phyloP scores from a whole-genome alignment of 2,113 vertebrate genomes.

The Junco hyemalis region DNA sequence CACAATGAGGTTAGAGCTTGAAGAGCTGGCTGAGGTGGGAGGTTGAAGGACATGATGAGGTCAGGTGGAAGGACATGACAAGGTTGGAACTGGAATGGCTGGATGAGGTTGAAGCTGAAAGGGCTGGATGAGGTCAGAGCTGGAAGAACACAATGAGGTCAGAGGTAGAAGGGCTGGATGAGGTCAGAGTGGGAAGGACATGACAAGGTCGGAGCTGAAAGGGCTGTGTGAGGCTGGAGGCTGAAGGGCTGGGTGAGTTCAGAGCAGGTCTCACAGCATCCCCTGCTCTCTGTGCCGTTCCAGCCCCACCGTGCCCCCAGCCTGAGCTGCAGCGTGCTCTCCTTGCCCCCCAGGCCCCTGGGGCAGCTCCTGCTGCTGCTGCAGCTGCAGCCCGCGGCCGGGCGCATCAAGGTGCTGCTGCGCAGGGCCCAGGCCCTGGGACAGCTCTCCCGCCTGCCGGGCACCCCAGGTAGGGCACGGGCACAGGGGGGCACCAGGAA shows the following conservation, averaged over 20 bases:
- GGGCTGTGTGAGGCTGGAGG: background rate
- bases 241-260: background rate
- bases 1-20: fast-evolving
- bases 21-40: background rate
- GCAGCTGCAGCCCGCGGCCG: conserved; percentile 78
- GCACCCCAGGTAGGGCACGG: conserved; percentile 69
- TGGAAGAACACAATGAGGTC: too few relatives aligned
- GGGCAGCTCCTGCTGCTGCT: conserved; percentile 82
- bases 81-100: background rate
- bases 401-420: conserved; percentile 83
- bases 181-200: too few relatives aligned
- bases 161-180: too few relatives aligned
- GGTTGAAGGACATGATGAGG: too few relatives aligned
- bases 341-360: conserved; percentile 1
- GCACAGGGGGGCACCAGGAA: background rate
- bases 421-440: conserved; percentile 77
- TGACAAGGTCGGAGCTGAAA: background rate
- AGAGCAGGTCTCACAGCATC: fast-evolving
- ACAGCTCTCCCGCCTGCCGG: conserved; percentile 72
- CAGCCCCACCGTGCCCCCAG: conserved; percentile 72
- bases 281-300: background rate
- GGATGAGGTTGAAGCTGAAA: background rate
- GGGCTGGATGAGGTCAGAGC: too few relatives aligned
- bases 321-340: background rate
- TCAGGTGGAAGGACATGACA: background rate